Evolutionary conservation across 2,888 invertebrate species (phyloP).

Genomic region (Pyrrhia umbra): DNA sequence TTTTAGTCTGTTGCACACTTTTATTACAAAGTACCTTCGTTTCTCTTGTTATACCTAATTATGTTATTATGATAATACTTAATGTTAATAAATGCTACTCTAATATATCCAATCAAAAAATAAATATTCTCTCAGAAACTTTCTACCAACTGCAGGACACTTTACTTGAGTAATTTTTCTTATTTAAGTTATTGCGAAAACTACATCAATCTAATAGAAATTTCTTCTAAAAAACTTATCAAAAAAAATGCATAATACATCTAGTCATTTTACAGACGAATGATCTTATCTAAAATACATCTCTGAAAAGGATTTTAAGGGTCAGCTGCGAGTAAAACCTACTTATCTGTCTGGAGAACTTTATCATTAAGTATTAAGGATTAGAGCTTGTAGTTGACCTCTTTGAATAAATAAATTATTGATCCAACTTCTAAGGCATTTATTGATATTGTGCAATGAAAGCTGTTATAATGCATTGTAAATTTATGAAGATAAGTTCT

Average conservation of each 20-base stretch:
- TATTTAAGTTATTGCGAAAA: slow-evolving; percentile 10
- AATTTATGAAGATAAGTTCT: background rate
- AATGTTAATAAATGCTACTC: slow-evolving; percentile 6
- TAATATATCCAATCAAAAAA: background rate
- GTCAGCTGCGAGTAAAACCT: slow-evolving; percentile 26
- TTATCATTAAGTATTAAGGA: slow-evolving; percentile 32
- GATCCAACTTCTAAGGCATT: background rate
- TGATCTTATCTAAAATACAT: slow-evolving; percentile 16
- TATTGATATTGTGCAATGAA: background rate
- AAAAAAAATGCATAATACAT: slow-evolving; percentile 4
- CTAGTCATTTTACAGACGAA: slow-evolving; percentile 27
- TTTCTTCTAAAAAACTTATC: background rate
- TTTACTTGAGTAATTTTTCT: background rate
- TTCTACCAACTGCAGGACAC: background rate
- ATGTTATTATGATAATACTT: too few species aligned
- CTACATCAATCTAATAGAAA: slow-evolving; percentile 9
- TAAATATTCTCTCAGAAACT: background rate
- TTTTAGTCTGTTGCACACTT: slow-evolving; percentile 39
- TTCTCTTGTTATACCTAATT: slow-evolving; percentile 12
- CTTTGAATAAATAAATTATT: background rate
- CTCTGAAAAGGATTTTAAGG: slow-evolving; percentile 35
- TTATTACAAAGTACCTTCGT: slow-evolving; percentile 16
- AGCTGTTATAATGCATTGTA: background rate
- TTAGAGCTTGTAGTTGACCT: background rate
- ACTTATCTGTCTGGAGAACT: slow-evolving; percentile 40